Evolutionary conservation across 2,888 invertebrate genomes (phyloP).

Genomic region (Scelioninae gen. 1): DNA sequence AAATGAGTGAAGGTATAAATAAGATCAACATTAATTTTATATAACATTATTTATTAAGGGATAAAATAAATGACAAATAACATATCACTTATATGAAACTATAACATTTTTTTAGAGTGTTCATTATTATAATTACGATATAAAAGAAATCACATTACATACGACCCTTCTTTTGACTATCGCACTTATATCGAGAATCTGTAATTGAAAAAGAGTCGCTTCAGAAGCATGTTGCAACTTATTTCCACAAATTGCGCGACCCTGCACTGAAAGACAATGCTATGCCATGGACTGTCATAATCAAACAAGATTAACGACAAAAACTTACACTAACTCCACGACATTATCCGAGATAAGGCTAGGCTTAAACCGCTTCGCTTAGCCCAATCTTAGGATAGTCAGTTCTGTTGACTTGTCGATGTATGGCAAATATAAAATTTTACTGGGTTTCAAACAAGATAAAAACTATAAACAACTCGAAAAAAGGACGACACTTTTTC

Average conservation of each 20-base stretch:
- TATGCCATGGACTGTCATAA: constrained; percentile 10
- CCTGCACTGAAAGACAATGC: constrained; percentile 41
- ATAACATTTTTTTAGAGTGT: constrained; percentile 84
- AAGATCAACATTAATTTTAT: constrained; percentile 74
- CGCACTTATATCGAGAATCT: constrained; percentile 68
- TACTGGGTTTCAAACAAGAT: constrained; percentile 37
- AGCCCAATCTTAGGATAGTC: constrained; percentile 78
- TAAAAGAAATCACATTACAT: constrained; percentile 85
- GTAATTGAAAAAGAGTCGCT: constrained; percentile 37
- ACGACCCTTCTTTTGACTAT: constrained; percentile 79
- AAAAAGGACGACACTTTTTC: constrained; percentile 42
- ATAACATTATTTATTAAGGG: constrained; percentile 85
- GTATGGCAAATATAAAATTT: constrained; percentile 65
- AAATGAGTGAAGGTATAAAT: no score
- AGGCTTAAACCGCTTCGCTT: constrained; percentile 81
- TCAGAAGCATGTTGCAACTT: constrained; percentile 1
- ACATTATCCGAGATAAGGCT: constrained; percentile 77
- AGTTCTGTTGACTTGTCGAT: constrained; percentile 17
- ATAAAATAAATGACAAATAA: constrained; percentile 85
- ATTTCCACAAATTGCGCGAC: constrained; percentile 65
- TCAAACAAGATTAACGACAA: constrained; percentile 34
- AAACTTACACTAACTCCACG: constrained; percentile 42
- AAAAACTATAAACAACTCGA: constrained; percentile 58
- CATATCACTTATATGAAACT: constrained; percentile 85
- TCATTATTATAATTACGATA: constrained; percentile 83